These are phyloP conservation scores for Saccopteryx leptura DNA, from an alignment of 2,113 vertebrate species.

Conservation along the genomic window DNA sequence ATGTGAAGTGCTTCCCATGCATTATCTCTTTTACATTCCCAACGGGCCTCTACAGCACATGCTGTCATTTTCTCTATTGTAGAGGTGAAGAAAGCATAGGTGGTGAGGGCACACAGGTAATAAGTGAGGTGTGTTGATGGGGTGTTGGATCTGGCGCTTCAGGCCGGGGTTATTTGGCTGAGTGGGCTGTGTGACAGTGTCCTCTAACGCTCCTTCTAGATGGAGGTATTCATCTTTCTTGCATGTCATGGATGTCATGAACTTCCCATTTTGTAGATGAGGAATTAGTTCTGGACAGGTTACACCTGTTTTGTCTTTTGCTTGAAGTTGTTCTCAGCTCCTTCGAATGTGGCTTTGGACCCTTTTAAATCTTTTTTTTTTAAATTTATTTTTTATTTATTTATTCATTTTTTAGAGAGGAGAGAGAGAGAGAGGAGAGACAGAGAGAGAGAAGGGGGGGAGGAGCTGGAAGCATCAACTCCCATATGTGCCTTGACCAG, in stretches of 20 bases:
- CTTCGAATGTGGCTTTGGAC: background rate
- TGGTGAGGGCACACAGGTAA: background rate
- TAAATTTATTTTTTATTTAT: too few species aligned
- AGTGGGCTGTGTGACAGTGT: background rate
- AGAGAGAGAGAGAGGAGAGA: too few species aligned
- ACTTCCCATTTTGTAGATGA: background rate
- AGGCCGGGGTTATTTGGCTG: background rate
- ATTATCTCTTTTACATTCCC: background rate
- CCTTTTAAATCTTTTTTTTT: background rate
- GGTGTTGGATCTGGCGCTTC: background rate
- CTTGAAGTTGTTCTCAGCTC: constrained; percentile 2
- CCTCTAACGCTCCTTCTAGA: background rate
- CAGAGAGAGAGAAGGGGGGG: too few species aligned
- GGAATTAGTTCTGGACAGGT: background rate
- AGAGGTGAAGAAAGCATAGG: background rate
- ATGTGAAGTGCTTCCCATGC: background rate
- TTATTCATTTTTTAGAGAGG: too few species aligned
- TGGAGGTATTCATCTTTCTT: background rate
- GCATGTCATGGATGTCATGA: background rate
- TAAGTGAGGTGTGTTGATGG: background rate
- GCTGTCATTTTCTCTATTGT: background rate
- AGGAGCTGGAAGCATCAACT: too few species aligned
- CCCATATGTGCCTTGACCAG: too few species aligned
- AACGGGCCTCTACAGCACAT: background rate
- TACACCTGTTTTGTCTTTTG: constrained; percentile 12